Base-by-base conservation (phyloP, 2,113 vertebrate genomes). In the Xiphias gladius region DNA sequence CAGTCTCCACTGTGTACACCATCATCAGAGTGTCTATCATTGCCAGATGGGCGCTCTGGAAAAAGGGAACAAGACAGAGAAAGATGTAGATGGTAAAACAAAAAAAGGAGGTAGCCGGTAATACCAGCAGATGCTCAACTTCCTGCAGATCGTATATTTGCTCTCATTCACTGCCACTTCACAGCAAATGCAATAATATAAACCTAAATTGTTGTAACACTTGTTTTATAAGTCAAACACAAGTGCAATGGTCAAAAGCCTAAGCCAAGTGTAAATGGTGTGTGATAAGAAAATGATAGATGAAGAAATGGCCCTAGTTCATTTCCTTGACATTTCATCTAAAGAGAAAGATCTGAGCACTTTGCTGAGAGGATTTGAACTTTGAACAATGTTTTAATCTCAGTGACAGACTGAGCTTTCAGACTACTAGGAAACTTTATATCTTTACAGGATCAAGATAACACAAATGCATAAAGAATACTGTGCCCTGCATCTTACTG, bases 11-110 rank as follows among this genome's bases (percentile, higher is more conserved):
- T 0, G 97, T 97, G 63, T 98, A 98, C 0, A 97, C 98, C 97
- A 98, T 98, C 98, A 99, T 99, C 52, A 99, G 93, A 1, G 97
- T 96, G 91, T 99, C 98, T 0, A 98, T 96, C 97, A 99, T 96
- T 24, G 98, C 98, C 95, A 99, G 81, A 88, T 99, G 98, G 69
- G 97, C 96, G 24, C 96, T 97, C 98, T 99, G 87, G 37, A 94
- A 84, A n/a, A 39, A 14, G 52, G 16, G 71, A 65, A 86, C 39
- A 64, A 58, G 0, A 58, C 59, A 13, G 69, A 86, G 13, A 81
- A 37, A 12, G 17, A 57, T 26, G 68, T 39, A 82, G 32, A 55
- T 39, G 20, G 30, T 64, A 35, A 20, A n/a, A n/a, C n/a, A 46
- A 62, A 24, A 72, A 26, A 0, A 43, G 62, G 17, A 63, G 1